These are phyloP conservation scores for Mythimna pallens DNA, from an alignment of 2,888 invertebrate species.

Conservation along the genomic window DNA sequence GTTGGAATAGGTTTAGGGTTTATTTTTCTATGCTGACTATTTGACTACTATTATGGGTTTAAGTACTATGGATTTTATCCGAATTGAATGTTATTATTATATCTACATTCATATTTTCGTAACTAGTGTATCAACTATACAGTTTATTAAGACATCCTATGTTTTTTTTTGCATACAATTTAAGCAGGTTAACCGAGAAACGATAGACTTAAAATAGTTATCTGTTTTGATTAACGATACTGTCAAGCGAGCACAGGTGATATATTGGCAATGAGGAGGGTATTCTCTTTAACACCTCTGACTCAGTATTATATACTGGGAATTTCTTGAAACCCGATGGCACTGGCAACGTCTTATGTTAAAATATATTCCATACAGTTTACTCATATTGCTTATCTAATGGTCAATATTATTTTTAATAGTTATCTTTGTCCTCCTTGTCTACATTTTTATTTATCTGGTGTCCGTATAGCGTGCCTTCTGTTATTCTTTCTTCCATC, in stretches of 20 bases:
- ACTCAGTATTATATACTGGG: constrained; percentile 35
- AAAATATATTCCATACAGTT: background rate
- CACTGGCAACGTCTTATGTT: background rate
- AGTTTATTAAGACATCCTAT: background rate
- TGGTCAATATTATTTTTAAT: background rate
- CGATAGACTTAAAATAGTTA: constrained; percentile 35
- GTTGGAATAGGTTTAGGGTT: too few relatives aligned
- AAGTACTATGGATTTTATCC: too few relatives aligned
- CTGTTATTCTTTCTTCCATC: background rate
- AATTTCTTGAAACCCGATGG: constrained; percentile 2
- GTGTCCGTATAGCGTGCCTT: background rate
- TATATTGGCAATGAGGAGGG: constrained; percentile 54
- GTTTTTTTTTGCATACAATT: constrained; percentile 22
- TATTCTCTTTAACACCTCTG: constrained; percentile 37
- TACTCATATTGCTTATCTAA: background rate
- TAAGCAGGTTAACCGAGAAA: constrained; percentile 20
- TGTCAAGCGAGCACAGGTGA: constrained; percentile 54
- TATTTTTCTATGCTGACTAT: too few relatives aligned
- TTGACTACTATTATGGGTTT: too few relatives aligned
- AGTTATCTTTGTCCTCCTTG: background rate
- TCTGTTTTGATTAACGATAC: constrained; percentile 60
- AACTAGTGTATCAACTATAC: too few relatives aligned
- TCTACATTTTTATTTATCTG: background rate
- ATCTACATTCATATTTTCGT: too few relatives aligned
- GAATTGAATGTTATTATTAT: too few relatives aligned